Conservation (phyloP, 2,113 vertebrate genomes). For the Turnix velox region DNA sequence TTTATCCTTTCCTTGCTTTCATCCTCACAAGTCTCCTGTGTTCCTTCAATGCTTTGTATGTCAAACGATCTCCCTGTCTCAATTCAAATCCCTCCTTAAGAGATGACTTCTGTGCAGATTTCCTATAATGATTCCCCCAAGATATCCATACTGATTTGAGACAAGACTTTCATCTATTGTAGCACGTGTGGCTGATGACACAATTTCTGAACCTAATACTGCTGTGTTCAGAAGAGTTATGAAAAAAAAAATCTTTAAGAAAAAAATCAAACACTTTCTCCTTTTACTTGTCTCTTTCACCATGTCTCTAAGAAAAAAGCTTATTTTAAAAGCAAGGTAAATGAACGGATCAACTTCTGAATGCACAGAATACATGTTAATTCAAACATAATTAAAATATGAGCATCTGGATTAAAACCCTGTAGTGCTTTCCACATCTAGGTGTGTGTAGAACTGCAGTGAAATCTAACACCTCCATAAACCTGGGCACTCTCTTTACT, state of each 20-base stretch:
- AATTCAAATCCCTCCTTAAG: conserved; percentile 44
- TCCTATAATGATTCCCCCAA: conserved; percentile 47
- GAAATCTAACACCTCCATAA: neutral
- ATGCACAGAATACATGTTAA: neutral
- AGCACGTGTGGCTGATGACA: neutral
- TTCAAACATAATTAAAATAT: neutral
- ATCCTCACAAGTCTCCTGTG: neutral
- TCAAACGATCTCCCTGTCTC: neutral
- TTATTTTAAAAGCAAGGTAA: neutral
- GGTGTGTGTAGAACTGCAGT: neutral
- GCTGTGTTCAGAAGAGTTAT: neutral
- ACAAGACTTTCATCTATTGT: neutral
- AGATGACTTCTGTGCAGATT: conserved; percentile 37
- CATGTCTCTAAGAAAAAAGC: neutral
- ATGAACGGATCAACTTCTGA: neutral
- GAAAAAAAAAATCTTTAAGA: neutral
- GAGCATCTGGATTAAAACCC: neutral
- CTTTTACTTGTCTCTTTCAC: neutral
- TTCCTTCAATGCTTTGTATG: conserved; percentile 12
- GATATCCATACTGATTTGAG: conserved; percentile 28
- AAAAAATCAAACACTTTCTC: neutral
- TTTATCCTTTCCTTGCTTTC: conserved; percentile 37
- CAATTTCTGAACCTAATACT: conserved; percentile 1
- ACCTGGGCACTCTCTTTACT: neutral
- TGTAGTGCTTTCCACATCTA: neutral